phyloP scores from a whole-genome alignment of 2,888 invertebrate genomes.

The Dascillus cervinus region DNA sequence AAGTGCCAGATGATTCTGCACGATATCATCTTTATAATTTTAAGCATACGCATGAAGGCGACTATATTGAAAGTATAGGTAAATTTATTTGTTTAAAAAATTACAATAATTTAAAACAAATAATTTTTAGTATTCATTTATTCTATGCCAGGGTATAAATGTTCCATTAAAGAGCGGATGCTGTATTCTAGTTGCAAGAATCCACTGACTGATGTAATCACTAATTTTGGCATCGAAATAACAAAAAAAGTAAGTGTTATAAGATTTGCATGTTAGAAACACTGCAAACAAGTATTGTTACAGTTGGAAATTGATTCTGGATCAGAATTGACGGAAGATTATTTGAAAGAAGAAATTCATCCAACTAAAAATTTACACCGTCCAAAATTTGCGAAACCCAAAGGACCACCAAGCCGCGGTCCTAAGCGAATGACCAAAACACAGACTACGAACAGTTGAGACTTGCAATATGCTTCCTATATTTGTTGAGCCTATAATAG shows the following conservation, averaged over 20 bases:
- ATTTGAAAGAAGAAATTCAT: slow-evolving; percentile 87
- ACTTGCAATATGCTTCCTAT: neutral
- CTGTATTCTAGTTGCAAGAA: slow-evolving; percentile 96
- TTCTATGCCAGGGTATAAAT: slow-evolving; percentile 95
- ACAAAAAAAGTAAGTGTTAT: slow-evolving; percentile 82
- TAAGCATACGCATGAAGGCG: slow-evolving; percentile 89
- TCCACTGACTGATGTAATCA: slow-evolving; percentile 77
- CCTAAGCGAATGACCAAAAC: slow-evolving; percentile 80
- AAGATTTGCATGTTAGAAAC: too few relatives aligned
- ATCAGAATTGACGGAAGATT: slow-evolving; percentile 83
- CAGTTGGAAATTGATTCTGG: slow-evolving; percentile 89
- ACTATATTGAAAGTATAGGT: slow-evolving; percentile 79
- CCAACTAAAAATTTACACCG: slow-evolving; percentile 83
- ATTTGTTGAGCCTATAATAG: too few relatives aligned
- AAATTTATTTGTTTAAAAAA: slow-evolving; percentile 24
- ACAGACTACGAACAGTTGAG: slow-evolving; percentile 31
- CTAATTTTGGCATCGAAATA: slow-evolving; percentile 69
- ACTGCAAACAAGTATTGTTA: too few relatives aligned
- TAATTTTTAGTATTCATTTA: slow-evolving; percentile 84
- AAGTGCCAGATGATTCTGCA: slow-evolving; percentile 78
- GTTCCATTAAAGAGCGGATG: slow-evolving; percentile 97
- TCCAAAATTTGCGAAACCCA: slow-evolving; percentile 93
- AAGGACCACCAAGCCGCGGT: slow-evolving; percentile 89
- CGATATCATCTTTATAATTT: slow-evolving; percentile 89
- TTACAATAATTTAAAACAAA: slow-evolving; percentile 2